Conservation (phyloP, 1,140 invertebrate species). For the Ooceraea biroi region DNA sequence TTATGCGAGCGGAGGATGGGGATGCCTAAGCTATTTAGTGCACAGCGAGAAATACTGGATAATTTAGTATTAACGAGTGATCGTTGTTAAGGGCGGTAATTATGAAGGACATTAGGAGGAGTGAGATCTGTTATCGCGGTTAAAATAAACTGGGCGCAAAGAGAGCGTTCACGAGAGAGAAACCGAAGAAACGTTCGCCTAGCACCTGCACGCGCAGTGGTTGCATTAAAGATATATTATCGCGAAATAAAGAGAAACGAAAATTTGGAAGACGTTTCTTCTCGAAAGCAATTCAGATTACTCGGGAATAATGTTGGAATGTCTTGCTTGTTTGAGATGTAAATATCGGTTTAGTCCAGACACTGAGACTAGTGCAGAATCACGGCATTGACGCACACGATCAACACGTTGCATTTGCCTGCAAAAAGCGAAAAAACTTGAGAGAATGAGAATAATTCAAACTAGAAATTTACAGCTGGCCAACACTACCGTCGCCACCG, state of each 20-base stretch:
- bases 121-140: slow-evolving; percentile 16
- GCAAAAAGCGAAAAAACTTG: slow-evolving; percentile 30
- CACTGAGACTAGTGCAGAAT: slow-evolving; percentile 20
- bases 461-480: slow-evolving; percentile 35
- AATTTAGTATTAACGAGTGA: slow-evolving; percentile 35
- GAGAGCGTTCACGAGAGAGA: neutral
- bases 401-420: slow-evolving; percentile 1
- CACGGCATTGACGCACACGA: neutral
- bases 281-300: neutral
- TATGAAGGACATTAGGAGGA: neutral
- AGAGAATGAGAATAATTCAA: slow-evolving; percentile 34
- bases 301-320: neutral
- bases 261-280: neutral
- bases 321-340: slow-evolving; percentile 18
- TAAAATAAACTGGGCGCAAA: neutral
- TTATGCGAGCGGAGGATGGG: slow-evolving; percentile 28
- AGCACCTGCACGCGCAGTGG: neutral
- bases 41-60: slow-evolving; percentile 1
- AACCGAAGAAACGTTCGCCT: neutral
- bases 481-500: neutral
- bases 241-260: neutral
- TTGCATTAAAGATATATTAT: neutral
- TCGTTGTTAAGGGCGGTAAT: slow-evolving; percentile 16
- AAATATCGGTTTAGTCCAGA: slow-evolving; percentile 24
- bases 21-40: slow-evolving; percentile 12